phyloP scores from a whole-genome alignment of 2,797 vertebrate species.

The Enoplosus armatus region DNA sequence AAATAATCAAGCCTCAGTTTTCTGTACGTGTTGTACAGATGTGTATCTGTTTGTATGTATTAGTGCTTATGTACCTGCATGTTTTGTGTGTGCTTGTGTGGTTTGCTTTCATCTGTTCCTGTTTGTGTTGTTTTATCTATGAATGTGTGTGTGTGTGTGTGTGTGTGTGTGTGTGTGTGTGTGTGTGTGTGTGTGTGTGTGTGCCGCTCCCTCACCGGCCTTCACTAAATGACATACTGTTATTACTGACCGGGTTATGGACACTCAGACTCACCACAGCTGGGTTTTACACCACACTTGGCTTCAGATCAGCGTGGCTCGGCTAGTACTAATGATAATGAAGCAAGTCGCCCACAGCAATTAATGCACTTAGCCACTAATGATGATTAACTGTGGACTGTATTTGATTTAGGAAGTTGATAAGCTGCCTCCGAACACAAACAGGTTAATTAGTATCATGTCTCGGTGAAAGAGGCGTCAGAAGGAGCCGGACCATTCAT shows the following conservation, averaged over 20 bases:
- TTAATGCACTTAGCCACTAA: constrained; percentile 74
- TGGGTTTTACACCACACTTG: constrained; percentile 47
- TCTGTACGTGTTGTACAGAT: neutral
- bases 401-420: constrained; percentile 69
- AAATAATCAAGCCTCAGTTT: neutral
- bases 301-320: constrained; percentile 54
- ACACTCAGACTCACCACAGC: constrained; percentile 52
- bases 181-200: constrained; percentile 8
- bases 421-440: constrained; percentile 67
- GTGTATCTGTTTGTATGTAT: neutral
- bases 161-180: constrained; percentile 3
- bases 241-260: constrained; percentile 33
- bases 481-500: neutral
- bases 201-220: neutral
- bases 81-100: neutral
- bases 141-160: neutral
- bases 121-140: neutral
- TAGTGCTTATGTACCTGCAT: neutral
- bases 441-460: constrained; percentile 69
- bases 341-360: constrained; percentile 69
- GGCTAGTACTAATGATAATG: constrained; percentile 65
- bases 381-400: constrained; percentile 71
- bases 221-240: constrained; percentile 30
- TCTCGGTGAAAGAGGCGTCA: constrained; percentile 27
- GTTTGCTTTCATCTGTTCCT: neutral